Base-by-base conservation (phyloP, 2,888 invertebrate genomes). In the Brachylomia viminalis region DNA sequence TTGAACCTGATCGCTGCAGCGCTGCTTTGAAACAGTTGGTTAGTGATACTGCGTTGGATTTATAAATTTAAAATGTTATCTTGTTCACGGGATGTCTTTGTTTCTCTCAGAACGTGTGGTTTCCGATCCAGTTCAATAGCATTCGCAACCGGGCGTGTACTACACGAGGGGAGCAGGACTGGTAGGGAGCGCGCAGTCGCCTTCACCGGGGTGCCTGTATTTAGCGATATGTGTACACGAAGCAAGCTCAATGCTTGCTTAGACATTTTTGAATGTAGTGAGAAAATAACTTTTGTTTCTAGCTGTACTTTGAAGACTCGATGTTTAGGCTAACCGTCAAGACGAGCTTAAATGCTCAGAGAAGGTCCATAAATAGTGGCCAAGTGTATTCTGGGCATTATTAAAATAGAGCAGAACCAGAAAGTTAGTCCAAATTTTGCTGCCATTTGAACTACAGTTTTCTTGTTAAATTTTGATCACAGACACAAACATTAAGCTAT, bases 51-150 rank as follows among this genome's bases (percentile, higher is more conserved):
- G 70, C 62, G 27, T 62, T 68, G 27, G 71, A 74, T 81, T 84
- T 72, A 77, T 74, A 83, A 65, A 84, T 77, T 74, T 68, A 74
- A 81, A 77, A 85, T 85, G 73, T 85, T 85, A 82, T 83, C 77
- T 72, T 82, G 75, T 75, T 72, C 61, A 69, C 33, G 74, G 52
- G 45, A 68, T 73, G 68, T 85, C 82, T 83, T 85, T 83, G 85
- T 85, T 74, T 77, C 82, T 85, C 74, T 71, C 49, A 70, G 85
- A 69, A 69, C 82, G 83, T 77, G 77, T 77, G 82, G 82, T 85
- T 83, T 83, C 85, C 82, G 83, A 83, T 83, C 59, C 85, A 83
- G 83, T 83, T 85, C 85, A 83, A 83, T 85, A 83, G 85, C 83
- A 81, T 81, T 83, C 68, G 85, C 83, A 81, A 59, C 73, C 82